Evolutionary conservation across 2,888 invertebrate genomes (phyloP).

Genomic region (Euclidia mi): DNA sequence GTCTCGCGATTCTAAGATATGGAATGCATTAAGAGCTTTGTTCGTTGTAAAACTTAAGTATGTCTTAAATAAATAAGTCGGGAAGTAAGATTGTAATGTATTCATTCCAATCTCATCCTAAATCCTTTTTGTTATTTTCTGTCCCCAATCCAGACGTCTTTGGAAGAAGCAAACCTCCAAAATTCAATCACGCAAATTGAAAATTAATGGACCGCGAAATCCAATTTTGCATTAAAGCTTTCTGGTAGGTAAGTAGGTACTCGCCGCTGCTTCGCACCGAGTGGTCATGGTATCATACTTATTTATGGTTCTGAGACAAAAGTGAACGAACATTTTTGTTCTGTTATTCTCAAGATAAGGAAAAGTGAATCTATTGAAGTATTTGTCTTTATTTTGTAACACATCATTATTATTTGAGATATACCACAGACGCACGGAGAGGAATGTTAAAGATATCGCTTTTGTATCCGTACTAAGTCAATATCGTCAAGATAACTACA

Average conservation of each 20-base stretch:
- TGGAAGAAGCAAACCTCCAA: conserved; percentile 86
- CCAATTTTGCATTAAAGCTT: conserved; percentile 88
- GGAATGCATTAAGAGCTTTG: too few relatives aligned
- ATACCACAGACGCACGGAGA: too few relatives aligned
- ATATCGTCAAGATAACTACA: too few relatives aligned
- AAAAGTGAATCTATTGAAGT: conserved; percentile 1
- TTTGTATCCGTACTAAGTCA: too few relatives aligned
- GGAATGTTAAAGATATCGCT: too few relatives aligned
- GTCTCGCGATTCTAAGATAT: background rate
- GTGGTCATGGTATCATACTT: conserved; percentile 55
- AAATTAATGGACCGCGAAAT: conserved; percentile 89
- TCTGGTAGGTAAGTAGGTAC: conserved; percentile 75
- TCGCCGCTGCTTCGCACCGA: conserved; percentile 63
- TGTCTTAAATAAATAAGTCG: conserved; percentile 47
- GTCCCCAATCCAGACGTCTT: conserved; percentile 80
- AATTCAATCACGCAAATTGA: conserved; percentile 89
- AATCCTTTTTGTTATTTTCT: conserved; percentile 84
- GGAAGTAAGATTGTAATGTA: conserved; percentile 68
- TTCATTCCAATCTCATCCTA: conserved; percentile 79
- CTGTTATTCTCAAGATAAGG: conserved; percentile 4
- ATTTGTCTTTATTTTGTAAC: background rate
- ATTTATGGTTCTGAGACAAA: conserved; percentile 51
- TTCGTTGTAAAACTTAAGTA: conserved; percentile 31
- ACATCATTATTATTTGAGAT: background rate
- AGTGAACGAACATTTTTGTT: conserved; percentile 17